Conservation (phyloP, 2,113 vertebrate species). For the Polyodon spathula region DNA sequence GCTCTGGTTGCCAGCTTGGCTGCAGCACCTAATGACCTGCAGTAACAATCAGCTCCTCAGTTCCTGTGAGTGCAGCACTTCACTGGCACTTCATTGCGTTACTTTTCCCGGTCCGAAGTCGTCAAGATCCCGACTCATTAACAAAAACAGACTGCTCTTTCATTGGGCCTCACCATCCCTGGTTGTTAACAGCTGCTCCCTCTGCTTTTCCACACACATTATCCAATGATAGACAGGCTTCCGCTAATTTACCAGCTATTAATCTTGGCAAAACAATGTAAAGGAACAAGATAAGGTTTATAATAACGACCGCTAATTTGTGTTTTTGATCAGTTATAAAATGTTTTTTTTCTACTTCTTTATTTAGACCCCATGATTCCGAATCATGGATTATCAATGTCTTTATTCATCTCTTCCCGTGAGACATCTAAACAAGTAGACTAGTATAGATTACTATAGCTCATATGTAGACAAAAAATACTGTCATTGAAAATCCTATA, state of each 20-base stretch:
- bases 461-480: too few species aligned
- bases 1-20: too few species aligned
- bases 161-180: slow-evolving; percentile 18
- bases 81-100: neutral
- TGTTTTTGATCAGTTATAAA: too few species aligned
- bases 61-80: neutral
- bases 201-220: slow-evolving; percentile 23
- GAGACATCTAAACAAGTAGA: too few species aligned
- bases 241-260: slow-evolving; percentile 28
- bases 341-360: too few species aligned
- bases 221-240: slow-evolving; percentile 20
- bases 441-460: too few species aligned
- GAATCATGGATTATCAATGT: too few species aligned
- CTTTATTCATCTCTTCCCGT: too few species aligned
- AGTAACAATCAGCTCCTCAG: neutral
- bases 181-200: slow-evolving; percentile 13
- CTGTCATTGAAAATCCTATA: too few species aligned
- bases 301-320: too few species aligned
- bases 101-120: neutral
- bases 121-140: slow-evolving; percentile 3
- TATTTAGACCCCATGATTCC: too few species aligned
- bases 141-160: slow-evolving; percentile 21
- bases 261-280: slow-evolving; percentile 29
- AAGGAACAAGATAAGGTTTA: slow-evolving; percentile 3
- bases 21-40: neutral